These are phyloP conservation scores for Acronicta psi DNA, from an alignment of 2,888 invertebrate species.

Conservation along the genomic window DNA sequence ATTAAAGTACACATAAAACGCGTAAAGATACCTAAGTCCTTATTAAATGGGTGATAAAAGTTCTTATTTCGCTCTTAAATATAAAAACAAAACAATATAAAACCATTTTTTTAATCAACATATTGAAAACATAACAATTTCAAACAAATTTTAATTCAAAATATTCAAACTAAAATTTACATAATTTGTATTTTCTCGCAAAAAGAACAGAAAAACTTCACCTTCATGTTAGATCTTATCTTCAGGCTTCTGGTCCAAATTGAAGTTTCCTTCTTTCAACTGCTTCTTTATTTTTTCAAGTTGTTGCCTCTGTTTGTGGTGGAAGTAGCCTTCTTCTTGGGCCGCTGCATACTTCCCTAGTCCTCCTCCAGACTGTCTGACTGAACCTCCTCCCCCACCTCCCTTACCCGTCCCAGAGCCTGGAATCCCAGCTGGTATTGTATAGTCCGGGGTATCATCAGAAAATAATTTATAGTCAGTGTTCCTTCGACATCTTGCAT, in stretches of 20 bases:
- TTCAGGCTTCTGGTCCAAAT: slow-evolving; percentile 19
- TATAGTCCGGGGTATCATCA: slow-evolving; percentile 24
- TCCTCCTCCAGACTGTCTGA: slow-evolving; percentile 73
- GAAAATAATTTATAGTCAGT: slow-evolving; percentile 3
- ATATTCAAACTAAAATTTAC: slow-evolving; percentile 13
- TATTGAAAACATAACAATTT: background rate
- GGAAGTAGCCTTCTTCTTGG: slow-evolving; percentile 78
- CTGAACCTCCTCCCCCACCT: slow-evolving; percentile 72
- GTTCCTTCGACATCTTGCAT: background rate
- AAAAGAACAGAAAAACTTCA: background rate
- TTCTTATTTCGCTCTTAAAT: too few species aligned
- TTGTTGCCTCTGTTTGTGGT: slow-evolving; percentile 70
- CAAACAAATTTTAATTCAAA: background rate
- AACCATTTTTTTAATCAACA: too few species aligned
- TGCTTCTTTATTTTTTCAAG: slow-evolving; percentile 71
- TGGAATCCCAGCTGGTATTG: slow-evolving; percentile 51
- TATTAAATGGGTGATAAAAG: too few species aligned
- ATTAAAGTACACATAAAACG: too few species aligned
- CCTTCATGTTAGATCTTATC: slow-evolving; percentile 17
- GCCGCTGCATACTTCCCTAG: slow-evolving; percentile 73
- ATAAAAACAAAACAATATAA: too few species aligned
- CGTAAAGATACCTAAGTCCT: too few species aligned
- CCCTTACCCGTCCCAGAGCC: slow-evolving; percentile 76
- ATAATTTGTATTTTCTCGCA: slow-evolving; percentile 1
- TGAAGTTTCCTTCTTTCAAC: slow-evolving; percentile 51